These are phyloP conservation scores for Uropetala carovei DNA, from an alignment of 2,888 invertebrate genomes.

Conservation along the genomic window DNA sequence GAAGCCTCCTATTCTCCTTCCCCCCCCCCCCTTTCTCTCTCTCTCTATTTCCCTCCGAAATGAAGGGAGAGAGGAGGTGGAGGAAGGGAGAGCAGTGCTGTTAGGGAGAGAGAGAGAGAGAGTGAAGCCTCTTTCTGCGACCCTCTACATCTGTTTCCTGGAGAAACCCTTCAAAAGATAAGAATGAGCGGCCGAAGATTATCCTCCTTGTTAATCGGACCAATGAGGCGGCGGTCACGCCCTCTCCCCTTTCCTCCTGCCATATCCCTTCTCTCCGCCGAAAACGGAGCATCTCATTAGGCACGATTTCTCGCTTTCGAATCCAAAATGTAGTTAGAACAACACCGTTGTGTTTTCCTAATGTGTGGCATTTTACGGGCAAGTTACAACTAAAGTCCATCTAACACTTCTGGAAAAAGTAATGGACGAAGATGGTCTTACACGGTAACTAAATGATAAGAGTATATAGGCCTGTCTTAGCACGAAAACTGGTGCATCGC, in stretches of 20 bases:
- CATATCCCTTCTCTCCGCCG: too few relatives aligned
- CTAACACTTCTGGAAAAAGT: too few relatives aligned
- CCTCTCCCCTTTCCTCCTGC: not conserved
- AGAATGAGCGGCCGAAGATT: constrained; percentile 7
- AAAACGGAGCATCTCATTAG: not conserved
- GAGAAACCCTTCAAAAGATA: constrained; percentile 14
- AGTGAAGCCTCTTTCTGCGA: not conserved
- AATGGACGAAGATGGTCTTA: too few relatives aligned
- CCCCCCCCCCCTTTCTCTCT: not conserved
- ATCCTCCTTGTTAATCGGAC: constrained; percentile 11
- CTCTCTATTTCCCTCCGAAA: not conserved
- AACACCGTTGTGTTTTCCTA: too few relatives aligned
- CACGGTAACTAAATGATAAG: too few relatives aligned
- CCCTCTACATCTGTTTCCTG: constrained; percentile 19
- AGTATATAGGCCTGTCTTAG: too few relatives aligned
- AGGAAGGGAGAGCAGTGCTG: not conserved
- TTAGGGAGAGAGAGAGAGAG: not conserved
- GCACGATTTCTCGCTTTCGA: not conserved
- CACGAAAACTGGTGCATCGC: too few relatives aligned
- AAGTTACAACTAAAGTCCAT: too few relatives aligned
- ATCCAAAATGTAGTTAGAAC: not conserved
- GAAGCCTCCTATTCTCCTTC: not conserved
- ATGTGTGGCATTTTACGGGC: too few relatives aligned
- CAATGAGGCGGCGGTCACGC: not conserved
- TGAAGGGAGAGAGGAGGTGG: not conserved